Conservation (phyloP, 2,888 invertebrate species). For the Athalia cordata region DNA sequence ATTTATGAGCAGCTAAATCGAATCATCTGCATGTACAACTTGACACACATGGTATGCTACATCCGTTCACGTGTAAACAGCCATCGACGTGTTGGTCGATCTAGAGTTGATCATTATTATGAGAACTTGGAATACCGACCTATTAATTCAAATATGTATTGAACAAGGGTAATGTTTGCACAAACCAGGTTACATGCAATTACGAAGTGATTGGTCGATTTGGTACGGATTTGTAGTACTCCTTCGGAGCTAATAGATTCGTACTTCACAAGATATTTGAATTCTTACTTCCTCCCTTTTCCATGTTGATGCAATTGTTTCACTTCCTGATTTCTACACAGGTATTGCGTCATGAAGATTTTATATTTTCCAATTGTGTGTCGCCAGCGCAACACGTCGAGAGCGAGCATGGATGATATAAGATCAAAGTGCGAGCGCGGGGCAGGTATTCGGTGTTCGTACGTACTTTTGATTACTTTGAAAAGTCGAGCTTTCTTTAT, state of each 20-base stretch:
- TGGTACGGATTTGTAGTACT: background rate
- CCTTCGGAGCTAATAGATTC: background rate
- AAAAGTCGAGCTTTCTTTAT: slow-evolving; percentile 18
- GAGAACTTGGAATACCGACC: no score
- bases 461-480: slow-evolving; percentile 23
- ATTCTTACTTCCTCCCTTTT: background rate
- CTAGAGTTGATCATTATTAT: no score
- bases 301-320: background rate
- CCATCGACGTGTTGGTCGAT: no score
- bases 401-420: slow-evolving; percentile 20
- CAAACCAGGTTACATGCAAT: no score
- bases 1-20: no score
- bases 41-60: no score
- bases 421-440: background rate
- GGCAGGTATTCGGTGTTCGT: background rate
- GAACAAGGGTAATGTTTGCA: no score
- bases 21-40: no score
- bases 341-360: background rate
- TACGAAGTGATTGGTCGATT: no score
- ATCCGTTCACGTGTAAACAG: no score
- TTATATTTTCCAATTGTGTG: background rate
- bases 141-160: no score
- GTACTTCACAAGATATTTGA: background rate
- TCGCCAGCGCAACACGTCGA: slow-evolving; percentile 11
- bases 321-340: background rate